Base-by-base conservation (phyloP, 53 echinoderm and acorn worm genomes). In the Temnopleurus reevesii region DNA sequence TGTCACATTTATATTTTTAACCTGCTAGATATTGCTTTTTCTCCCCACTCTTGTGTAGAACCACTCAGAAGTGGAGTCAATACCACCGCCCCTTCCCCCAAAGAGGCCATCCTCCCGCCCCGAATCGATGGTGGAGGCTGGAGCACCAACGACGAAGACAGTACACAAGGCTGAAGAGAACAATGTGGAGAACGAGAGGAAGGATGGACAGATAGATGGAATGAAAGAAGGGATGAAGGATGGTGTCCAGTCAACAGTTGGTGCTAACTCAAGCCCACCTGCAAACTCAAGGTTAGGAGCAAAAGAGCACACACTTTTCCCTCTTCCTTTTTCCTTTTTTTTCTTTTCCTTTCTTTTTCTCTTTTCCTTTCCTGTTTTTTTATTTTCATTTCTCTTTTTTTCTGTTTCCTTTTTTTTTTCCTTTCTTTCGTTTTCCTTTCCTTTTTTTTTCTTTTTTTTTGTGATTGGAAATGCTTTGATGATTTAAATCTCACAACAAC, bases 61-160 rank as follows among this genome's bases (percentile, higher is more conserved):
- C 28, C 31, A 65, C 65, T 5, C 88, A 8, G 88, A 87, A n/a
- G 53, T 65, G 18, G 58, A 59, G 26, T 43, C 59, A 58, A 45
- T 53, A 61, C 91, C 91, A 45, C 91, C 91, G 27, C 58, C 90
- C 59, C 27, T 91, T 23, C 91, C 91, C 21, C 91, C 91, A 3
- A 91, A 88, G 64, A 77, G 88, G 59, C 77, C 77, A 46, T 35
- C 54, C 18, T 59, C 88, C 15, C 89, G 59, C 64, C 76, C 87
- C 44, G 59, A 61, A 31, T 60, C 89, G 19, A 44, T 45, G 53
- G 31, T 33, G 19, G 81, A 90, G 7, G 81, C 34, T 19, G n/a
- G 49, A 59, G 56, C 89, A 13, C 41, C 28, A 1, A 26, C 53
- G 8, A n/a, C n/a, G n/a, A n/a, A n/a, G n/a, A n/a, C n/a, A n/a